A percentile compares a stretch with the other conserved stretches of the same genome.
phyloP scores from a whole-genome alignment of 2,113 vertebrate species.

The Gulo gulo region DNA sequence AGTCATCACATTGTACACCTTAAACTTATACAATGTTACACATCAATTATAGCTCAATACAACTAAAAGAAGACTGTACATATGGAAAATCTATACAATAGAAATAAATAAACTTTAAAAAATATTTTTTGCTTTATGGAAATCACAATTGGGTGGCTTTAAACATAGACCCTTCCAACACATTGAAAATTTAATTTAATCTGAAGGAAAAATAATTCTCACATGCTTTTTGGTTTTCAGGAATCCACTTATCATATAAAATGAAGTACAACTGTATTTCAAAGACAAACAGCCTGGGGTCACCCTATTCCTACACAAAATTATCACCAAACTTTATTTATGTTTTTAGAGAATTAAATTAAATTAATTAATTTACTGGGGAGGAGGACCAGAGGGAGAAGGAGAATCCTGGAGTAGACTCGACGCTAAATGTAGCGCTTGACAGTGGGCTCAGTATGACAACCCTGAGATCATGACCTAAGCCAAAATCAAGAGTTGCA shows the following conservation, averaged over 20 bases:
- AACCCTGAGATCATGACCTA: neutral
- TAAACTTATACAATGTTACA: neutral
- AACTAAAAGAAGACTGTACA: neutral
- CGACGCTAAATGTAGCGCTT: neutral
- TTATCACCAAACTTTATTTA: neutral
- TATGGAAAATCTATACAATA: neutral
- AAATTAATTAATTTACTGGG: neutral
- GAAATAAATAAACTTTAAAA: constrained; percentile 36
- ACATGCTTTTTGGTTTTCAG: constrained; percentile 8
- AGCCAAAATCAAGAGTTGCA: neutral
- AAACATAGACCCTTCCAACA: neutral
- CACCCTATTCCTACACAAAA: constrained; percentile 6
- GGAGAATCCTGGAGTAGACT: neutral
- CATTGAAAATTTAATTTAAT: constrained; percentile 14
- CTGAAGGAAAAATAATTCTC: neutral
- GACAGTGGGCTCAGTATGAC: neutral
- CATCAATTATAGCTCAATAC: neutral
- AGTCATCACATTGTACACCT: neutral
- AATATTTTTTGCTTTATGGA: neutral
- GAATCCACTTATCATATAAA: constrained; percentile 33
- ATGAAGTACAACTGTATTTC: neutral
- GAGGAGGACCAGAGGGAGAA: neutral
- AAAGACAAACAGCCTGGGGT: neutral
- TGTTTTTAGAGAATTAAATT: neutral
- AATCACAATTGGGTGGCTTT: neutral